Percentiles rank a stretch among this genome's conserved stretches.
phyloP scores from a whole-genome alignment of 1,140 invertebrate species.

The Euura lappo region DNA sequence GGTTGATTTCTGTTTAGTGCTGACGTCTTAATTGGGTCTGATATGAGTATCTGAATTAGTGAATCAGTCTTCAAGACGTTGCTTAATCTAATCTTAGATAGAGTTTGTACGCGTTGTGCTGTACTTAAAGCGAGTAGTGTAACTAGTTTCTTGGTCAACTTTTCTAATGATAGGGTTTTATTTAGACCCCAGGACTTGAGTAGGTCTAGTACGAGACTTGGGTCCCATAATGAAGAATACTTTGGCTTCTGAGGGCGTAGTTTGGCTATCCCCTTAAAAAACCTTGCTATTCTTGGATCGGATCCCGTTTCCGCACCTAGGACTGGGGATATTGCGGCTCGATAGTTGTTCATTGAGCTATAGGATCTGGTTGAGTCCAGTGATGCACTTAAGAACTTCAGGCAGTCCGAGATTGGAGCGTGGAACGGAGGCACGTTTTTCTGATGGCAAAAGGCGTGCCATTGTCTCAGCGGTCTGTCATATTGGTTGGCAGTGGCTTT shows the following conservation, averaged over 20 bases:
- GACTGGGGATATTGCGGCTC: constrained; percentile 24
- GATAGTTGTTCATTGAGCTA: constrained; percentile 22
- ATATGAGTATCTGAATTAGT: constrained; percentile 20
- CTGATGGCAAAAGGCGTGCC: constrained; percentile 21
- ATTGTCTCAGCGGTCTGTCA: constrained; percentile 20
- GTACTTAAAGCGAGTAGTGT: constrained; percentile 32
- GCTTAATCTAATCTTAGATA: constrained; percentile 14
- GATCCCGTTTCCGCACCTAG: constrained; percentile 12
- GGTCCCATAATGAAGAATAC: constrained; percentile 37
- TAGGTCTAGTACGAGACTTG: constrained; percentile 28
- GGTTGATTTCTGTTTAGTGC: constrained; percentile 15
- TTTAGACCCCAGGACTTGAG: constrained; percentile 16
- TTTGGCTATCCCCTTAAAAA: constrained; percentile 33
- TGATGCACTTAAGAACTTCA: constrained; percentile 17
- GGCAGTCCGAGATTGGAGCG: neutral
- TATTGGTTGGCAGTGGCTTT: constrained; percentile 21
- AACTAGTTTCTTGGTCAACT: constrained; percentile 29
- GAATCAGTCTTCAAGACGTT: constrained; percentile 11
- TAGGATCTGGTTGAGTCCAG: constrained; percentile 17
- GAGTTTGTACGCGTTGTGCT: constrained; percentile 23
- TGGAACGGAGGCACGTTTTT: constrained; percentile 16
- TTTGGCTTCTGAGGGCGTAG: constrained; percentile 25
- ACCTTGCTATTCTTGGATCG: constrained; percentile 28
- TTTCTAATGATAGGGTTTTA: constrained; percentile 24
- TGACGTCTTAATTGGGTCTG: constrained; percentile 19